Conservation (phyloP, 2,797 vertebrate genomes). For the Paguma larvata region DNA sequence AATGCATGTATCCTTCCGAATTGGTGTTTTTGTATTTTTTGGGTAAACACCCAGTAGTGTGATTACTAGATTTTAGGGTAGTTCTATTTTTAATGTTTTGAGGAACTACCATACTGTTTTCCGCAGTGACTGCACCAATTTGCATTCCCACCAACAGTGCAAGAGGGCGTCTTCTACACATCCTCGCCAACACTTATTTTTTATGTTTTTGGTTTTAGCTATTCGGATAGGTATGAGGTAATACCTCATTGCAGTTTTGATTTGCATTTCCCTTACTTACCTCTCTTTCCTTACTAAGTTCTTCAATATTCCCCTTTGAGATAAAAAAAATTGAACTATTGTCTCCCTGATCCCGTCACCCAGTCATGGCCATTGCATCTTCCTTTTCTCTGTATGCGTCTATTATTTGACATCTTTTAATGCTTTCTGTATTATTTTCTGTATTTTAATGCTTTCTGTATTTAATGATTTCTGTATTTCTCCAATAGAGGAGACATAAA, state of each 20-base stretch:
- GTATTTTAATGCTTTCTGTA: too few relatives aligned
- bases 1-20: not conserved
- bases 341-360: not conserved
- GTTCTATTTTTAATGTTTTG: not conserved
- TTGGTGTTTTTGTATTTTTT: not conserved
- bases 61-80: not conserved
- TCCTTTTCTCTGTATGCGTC: not conserved
- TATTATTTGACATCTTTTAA: not conserved
- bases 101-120: not conserved
- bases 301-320: not conserved
- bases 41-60: not conserved
- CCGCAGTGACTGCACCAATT: not conserved
- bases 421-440: not conserved
- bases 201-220: not conserved
- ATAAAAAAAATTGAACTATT: not conserved
- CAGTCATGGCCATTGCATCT: not conserved
- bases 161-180: not conserved
- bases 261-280: not conserved
- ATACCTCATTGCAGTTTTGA: not conserved
- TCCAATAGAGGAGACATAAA: too few relatives aligned
- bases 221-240: not conserved
- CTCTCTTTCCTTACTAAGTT: not conserved
- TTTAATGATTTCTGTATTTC: too few relatives aligned
- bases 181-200: not conserved
- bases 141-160: not conserved